Evolutionary conservation across 2,797 vertebrate species (phyloP).

Genomic region (Gymnodraco acuticeps): DNA sequence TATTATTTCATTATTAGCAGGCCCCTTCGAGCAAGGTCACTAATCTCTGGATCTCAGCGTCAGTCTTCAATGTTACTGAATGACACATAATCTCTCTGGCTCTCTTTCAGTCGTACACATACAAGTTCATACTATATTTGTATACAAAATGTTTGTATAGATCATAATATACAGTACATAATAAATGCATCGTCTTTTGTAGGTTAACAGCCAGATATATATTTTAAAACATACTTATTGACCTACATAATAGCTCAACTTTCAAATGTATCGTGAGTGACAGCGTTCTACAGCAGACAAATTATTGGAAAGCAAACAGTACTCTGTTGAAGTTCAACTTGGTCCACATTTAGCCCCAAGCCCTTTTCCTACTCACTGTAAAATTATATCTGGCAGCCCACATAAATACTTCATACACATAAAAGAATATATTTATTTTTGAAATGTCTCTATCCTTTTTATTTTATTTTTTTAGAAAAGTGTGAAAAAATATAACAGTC

Average conservation of each 20-base stretch:
- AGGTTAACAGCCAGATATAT: not conserved
- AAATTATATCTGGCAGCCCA: conserved; percentile 9
- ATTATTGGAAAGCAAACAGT: conserved; percentile 4
- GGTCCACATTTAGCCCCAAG: not conserved
- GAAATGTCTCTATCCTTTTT: not conserved
- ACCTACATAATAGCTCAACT: not conserved
- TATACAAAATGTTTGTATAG: not conserved
- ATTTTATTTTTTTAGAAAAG: not conserved
- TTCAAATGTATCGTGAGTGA: conserved; percentile 10
- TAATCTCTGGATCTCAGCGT: conserved; percentile 51
- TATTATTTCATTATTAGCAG: conserved; percentile 59
- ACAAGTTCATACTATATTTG: not conserved
- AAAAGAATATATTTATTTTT: not conserved
- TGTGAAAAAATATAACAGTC: not conserved
- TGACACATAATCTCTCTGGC: conserved; percentile 10
- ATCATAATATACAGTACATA: not conserved
- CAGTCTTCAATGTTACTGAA: conserved; percentile 25
- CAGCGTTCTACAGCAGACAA: not conserved
- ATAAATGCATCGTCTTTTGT: not conserved
- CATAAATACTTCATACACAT: not conserved
- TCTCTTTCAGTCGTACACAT: not conserved
- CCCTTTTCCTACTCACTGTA: not conserved
- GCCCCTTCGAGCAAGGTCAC: conserved; percentile 70
- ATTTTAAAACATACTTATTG: not conserved
- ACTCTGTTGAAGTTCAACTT: not conserved